phyloP scores from a whole-genome alignment of 2,888 invertebrate species.

The Harmothoe impar region DNA sequence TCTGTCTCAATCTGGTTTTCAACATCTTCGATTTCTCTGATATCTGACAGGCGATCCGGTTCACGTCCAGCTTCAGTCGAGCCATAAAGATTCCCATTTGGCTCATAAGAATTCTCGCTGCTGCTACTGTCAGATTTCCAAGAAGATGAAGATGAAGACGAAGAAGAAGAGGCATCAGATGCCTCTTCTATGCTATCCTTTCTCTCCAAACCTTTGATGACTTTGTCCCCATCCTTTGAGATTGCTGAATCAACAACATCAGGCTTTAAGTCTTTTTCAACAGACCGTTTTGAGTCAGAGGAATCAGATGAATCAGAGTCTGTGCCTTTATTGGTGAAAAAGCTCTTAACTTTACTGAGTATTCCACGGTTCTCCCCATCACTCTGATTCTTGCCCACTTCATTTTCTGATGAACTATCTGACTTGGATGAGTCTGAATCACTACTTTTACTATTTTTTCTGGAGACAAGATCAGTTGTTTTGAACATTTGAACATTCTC shows the following conservation, averaged over 20 bases:
- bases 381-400: too few relatives aligned
- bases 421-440: too few relatives aligned
- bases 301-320: neutral
- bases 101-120: conserved; percentile 2
- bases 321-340: neutral
- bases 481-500: too few relatives aligned
- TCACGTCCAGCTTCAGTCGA: neutral
- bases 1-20: neutral
- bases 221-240: neutral
- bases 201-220: neutral
- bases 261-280: neutral
- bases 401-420: too few relatives aligned
- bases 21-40: neutral
- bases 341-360: neutral
- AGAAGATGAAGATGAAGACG: conserved; percentile 5
- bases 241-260: too few relatives aligned
- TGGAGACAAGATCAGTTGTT: too few relatives aligned
- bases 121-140: conserved; percentile 36
- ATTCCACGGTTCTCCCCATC: neutral
- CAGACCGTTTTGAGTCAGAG: neutral
- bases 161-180: conserved; percentile 1
- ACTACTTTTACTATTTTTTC: too few relatives aligned
- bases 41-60: neutral
- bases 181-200: neutral
- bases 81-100: neutral